Evolutionary conservation across 2,888 invertebrate species (phyloP).

Genomic region (Phania funesta): DNA sequence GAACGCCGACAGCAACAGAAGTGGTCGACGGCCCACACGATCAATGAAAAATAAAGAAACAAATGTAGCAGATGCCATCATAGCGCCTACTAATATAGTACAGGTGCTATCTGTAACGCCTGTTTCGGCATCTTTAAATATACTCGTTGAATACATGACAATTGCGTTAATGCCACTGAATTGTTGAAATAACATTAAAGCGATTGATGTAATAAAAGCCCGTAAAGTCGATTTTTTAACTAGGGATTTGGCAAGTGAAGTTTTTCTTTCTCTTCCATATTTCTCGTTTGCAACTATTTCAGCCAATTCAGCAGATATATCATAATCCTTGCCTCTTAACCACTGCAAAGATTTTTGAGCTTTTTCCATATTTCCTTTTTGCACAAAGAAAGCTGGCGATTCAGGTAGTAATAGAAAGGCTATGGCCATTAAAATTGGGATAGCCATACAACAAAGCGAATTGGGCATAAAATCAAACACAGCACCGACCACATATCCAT

Average conservation of each 20-base stretch:
- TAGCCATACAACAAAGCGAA: constrained; percentile 74
- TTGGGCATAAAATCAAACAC: constrained; percentile 73
- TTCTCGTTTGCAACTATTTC: constrained; percentile 83
- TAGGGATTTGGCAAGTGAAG: constrained; percentile 83
- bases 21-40: constrained; percentile 87
- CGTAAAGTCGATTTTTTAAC: constrained; percentile 83
- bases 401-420: constrained; percentile 93
- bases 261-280: constrained; percentile 81
- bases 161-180: constrained; percentile 91
- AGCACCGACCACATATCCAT: constrained; percentile 85
- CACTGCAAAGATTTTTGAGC: constrained; percentile 86
- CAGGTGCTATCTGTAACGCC: constrained; percentile 83
- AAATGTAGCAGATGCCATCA: constrained; percentile 87
- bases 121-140: constrained; percentile 80
- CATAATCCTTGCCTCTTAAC: constrained; percentile 87
- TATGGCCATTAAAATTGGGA: constrained; percentile 84
- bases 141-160: constrained; percentile 88
- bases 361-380: constrained; percentile 83
- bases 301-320: constrained; percentile 84
- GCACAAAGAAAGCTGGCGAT: constrained; percentile 87
- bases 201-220: constrained; percentile 86
- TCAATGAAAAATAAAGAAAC: constrained; percentile 89
- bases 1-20: constrained; percentile 86
- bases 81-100: constrained; percentile 90
- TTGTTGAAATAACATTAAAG: constrained; percentile 94